Conservation (phyloP, 2,797 vertebrate species). For the Spheniscus humboldti region DNA sequence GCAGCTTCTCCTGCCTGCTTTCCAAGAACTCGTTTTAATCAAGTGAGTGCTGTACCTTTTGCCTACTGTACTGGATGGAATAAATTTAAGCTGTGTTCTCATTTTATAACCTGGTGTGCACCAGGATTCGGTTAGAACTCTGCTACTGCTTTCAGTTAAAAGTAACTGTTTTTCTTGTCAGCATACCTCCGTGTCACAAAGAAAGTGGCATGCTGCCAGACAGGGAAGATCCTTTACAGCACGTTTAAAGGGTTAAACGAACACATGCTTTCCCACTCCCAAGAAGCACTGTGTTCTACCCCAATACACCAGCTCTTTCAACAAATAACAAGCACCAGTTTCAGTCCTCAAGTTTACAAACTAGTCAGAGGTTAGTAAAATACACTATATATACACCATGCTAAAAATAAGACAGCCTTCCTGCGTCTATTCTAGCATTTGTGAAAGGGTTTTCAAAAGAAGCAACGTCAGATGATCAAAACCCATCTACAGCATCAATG, state of each 20-base stretch:
- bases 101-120: neutral
- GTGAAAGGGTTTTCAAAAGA: neutral
- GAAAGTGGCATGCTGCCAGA: neutral
- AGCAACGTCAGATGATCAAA: neutral
- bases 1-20: conserved; percentile 29
- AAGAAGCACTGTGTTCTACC: neutral
- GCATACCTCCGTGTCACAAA: neutral
- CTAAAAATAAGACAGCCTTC: neutral
- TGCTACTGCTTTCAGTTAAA: neutral
- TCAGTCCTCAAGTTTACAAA: neutral
- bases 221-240: neutral
- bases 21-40: conserved; percentile 35
- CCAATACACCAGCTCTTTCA: neutral
- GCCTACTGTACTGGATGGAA: conserved; percentile 16
- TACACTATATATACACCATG: rapidly evolving
- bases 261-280: neutral
- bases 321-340: neutral
- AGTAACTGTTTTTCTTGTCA: neutral
- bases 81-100: conserved; percentile 10
- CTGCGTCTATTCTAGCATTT: neutral
- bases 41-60: neutral
- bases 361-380: neutral
- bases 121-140: neutral
- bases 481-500: neutral
- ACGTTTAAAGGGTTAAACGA: neutral